Percentiles rank a stretch among this genome's conserved stretches.
phyloP scores from a whole-genome alignment of 2,797 vertebrate genomes.

The Masticophis lateralis region DNA sequence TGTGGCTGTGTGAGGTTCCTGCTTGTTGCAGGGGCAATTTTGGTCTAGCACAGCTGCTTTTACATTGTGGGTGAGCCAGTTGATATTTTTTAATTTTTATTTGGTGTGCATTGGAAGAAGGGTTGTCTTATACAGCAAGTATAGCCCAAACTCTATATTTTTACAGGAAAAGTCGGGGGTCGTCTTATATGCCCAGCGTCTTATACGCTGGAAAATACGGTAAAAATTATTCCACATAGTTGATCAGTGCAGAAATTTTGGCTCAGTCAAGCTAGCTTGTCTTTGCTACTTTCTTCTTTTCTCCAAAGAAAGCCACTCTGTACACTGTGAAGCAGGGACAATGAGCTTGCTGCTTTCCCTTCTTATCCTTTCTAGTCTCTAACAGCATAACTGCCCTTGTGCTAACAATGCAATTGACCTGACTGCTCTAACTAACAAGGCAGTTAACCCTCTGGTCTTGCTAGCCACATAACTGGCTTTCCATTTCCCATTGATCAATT shows the following conservation, averaged over 20 bases:
- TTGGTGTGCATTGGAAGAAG: too few relatives aligned
- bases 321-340: not conserved
- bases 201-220: too few relatives aligned
- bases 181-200: too few relatives aligned
- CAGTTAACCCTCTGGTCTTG: not conserved
- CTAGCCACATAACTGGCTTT: not conserved
- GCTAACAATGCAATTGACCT: not conserved
- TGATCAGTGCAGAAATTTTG: not conserved
- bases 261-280: not conserved
- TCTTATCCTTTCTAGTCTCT: not conserved
- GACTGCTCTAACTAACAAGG: not conserved
- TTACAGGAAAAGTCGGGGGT: too few relatives aligned
- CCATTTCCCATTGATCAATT: not conserved
- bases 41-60: too few relatives aligned
- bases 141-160: too few relatives aligned
- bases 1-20: too few relatives aligned
- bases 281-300: not conserved
- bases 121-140: too few relatives aligned
- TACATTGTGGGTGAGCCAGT: too few relatives aligned
- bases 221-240: not conserved
- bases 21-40: too few relatives aligned
- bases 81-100: too few relatives aligned
- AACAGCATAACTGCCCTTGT: not conserved
- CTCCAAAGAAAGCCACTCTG: not conserved
- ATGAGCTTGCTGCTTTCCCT: not conserved